These are phyloP conservation scores for Mohoua ochrocephala DNA, from an alignment of 2,113 vertebrate genomes.

Conservation along the genomic window DNA sequence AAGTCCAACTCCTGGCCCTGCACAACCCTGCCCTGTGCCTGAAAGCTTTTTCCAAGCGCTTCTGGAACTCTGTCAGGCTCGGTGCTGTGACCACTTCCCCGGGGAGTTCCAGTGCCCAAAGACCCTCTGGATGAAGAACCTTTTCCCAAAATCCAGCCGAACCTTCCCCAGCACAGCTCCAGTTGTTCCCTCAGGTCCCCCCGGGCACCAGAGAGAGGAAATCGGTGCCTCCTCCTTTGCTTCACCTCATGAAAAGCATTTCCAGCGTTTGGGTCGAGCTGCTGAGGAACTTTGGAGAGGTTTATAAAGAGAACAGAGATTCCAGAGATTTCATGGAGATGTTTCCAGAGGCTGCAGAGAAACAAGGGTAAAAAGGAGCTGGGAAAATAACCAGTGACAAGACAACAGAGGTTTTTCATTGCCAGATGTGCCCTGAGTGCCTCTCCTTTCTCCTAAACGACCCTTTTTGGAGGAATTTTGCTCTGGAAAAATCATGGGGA, in stretches of 20 bases:
- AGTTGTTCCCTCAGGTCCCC: background rate
- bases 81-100: background rate
- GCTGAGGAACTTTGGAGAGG: background rate
- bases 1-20: background rate
- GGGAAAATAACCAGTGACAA: background rate
- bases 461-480: background rate
- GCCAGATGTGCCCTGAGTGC: background rate
- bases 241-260: background rate
- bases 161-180: background rate
- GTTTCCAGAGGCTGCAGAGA: background rate
- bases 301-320: background rate
- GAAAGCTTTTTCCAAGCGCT: background rate
- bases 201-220: background rate
- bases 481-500: background rate
- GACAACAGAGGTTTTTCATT: background rate
- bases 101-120: background rate
- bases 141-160: background rate
- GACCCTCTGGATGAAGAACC: background rate
- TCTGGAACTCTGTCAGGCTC: background rate
- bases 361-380: background rate
- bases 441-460: background rate
- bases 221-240: rapidly evolving
- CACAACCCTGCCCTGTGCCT: background rate
- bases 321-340: background rate
- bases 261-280: background rate